These are phyloP conservation scores for Heliocidaris tuberculata DNA, from an alignment of 35 echinoderm and acorn worm species.

Conservation along the genomic window DNA sequence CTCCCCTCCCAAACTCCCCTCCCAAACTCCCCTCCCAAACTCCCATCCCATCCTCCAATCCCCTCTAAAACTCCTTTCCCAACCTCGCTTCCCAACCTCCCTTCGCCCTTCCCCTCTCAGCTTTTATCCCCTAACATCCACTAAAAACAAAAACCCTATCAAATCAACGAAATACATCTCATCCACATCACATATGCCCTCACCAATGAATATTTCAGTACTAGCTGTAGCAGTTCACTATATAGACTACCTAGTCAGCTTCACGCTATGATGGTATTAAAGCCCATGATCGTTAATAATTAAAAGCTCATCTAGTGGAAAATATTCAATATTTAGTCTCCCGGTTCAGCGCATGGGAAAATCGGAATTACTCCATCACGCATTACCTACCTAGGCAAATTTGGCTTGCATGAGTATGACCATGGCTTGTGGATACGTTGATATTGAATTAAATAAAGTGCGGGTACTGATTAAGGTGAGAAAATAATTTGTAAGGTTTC, in stretches of 20 bases:
- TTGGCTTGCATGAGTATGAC: not conserved
- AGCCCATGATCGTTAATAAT: not conserved
- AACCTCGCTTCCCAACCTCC: no score
- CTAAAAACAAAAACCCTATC: no score
- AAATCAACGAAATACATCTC: not conserved
- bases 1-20: no score
- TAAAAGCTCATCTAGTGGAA: not conserved
- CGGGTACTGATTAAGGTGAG: no score
- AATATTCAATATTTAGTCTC: slow-evolving; percentile 13
- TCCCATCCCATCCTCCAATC: no score
- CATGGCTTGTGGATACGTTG: not conserved
- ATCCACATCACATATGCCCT: not conserved
- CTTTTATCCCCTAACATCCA: no score
- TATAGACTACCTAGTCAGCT: not conserved
- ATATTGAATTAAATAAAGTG: not conserved
- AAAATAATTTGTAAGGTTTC: no score
- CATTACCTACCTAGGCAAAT: not conserved
- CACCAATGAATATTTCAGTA: not conserved
- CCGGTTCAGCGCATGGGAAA: not conserved
- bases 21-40: no score
- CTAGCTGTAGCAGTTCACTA: not conserved
- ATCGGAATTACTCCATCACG: not conserved
- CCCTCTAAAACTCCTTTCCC: no score
- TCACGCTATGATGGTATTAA: not conserved
- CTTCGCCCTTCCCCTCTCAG: no score